Conservation (phyloP, 2,113 vertebrate genomes). For the Cebidichthys violaceus region DNA sequence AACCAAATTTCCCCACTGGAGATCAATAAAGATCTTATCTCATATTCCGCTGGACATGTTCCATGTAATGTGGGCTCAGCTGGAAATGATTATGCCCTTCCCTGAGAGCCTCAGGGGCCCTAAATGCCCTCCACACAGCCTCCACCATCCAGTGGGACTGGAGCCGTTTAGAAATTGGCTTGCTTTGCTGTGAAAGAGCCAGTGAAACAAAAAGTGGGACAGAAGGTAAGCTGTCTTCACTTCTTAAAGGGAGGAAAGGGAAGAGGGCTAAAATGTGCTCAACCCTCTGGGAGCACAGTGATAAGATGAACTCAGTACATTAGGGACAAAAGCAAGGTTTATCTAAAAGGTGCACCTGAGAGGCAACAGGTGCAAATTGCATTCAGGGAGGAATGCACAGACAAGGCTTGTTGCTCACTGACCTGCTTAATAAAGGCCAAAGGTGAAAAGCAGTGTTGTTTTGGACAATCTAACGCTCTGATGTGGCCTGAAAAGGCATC, state of each 20-base stretch:
- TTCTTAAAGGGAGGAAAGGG: constrained; percentile 35
- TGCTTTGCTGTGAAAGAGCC: not conserved
- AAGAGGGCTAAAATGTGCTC: constrained; percentile 34
- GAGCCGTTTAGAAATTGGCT: constrained; percentile 36
- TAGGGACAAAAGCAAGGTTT: constrained; percentile 55
- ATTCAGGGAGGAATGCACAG: constrained; percentile 52
- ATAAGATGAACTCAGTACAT: constrained; percentile 41
- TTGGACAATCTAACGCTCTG: constrained; percentile 42
- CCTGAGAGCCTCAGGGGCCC: constrained; percentile 8
- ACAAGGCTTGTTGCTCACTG: constrained; percentile 44
- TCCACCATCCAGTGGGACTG: constrained; percentile 11
- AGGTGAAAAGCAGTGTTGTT: constrained; percentile 61
- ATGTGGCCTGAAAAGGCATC: constrained; percentile 58
- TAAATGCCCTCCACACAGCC: constrained; percentile 12
- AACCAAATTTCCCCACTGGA: not conserved
- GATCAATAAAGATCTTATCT: not conserved
- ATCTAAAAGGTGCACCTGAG: constrained; percentile 50
- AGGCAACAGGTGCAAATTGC: constrained; percentile 65
- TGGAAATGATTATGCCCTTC: constrained; percentile 21
- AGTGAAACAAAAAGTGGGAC: constrained; percentile 26
- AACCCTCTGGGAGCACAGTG: constrained; percentile 19
- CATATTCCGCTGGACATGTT: constrained; percentile 13
- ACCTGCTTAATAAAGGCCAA: constrained; percentile 35
- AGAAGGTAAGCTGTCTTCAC: constrained; percentile 41
- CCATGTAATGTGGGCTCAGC: not conserved